Percentiles rank a stretch among this genome's conserved stretches.
Evolutionary conservation across 2,888 invertebrate genomes (phyloP).

Genomic region (Tanypteryx hageni): DNA sequence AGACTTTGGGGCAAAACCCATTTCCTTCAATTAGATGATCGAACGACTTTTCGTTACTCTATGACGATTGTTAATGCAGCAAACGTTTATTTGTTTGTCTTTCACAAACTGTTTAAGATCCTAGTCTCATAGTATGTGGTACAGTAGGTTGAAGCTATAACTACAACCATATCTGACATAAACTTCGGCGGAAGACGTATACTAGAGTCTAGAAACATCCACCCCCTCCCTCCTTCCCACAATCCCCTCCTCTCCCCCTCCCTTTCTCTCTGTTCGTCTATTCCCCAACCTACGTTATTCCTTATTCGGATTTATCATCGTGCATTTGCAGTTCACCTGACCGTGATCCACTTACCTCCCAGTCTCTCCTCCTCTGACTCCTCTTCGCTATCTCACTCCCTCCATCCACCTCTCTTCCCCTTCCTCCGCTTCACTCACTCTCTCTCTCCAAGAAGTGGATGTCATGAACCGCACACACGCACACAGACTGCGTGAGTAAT

Average conservation of each 20-base stretch:
- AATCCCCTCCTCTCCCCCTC: neutral
- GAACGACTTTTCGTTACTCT: too few relatives aligned
- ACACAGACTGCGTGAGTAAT: neutral
- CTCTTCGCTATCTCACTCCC: neutral
- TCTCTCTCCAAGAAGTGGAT: neutral
- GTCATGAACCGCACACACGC: neutral
- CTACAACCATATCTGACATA: neutral
- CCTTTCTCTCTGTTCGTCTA: too few relatives aligned
- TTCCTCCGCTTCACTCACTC: neutral
- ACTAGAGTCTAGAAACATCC: neutral
- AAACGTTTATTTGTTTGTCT: too few relatives aligned
- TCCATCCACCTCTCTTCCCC: neutral
- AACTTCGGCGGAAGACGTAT: neutral
- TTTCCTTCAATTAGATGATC: too few relatives aligned
- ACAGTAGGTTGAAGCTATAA: neutral
- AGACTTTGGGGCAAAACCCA: too few relatives aligned
- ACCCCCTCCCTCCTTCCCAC: neutral
- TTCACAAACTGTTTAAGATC: too few relatives aligned
- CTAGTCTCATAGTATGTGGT: too few relatives aligned
- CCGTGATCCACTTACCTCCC: constrained; percentile 29
- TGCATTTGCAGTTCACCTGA: constrained; percentile 3
- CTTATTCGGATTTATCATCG: neutral
- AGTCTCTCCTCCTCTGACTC: neutral
- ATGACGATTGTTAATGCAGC: too few relatives aligned
- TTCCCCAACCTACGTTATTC: neutral